Evolutionary conservation across 2,797 vertebrate genomes (phyloP).

Genomic region (Argya squamiceps): DNA sequence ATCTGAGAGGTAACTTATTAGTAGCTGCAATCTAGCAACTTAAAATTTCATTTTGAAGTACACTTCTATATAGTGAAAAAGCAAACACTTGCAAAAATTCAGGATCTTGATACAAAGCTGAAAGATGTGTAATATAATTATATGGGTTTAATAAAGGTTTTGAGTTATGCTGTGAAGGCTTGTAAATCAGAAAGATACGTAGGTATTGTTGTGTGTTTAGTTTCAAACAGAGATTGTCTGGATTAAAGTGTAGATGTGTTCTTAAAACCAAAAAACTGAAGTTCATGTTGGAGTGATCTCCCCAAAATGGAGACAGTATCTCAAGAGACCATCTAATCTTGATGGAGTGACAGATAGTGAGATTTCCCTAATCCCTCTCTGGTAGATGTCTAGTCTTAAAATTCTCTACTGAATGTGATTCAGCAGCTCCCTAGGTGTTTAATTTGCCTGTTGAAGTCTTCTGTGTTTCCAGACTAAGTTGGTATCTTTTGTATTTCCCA

Average conservation of each 20-base stretch:
- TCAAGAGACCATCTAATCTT: not conserved
- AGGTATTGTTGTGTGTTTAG: not conserved
- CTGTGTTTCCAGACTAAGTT: not conserved
- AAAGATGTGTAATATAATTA: not conserved
- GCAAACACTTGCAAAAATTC: not conserved
- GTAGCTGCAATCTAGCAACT: not conserved
- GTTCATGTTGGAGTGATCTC: not conserved
- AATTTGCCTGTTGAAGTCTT: not conserved
- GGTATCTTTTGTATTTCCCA: not conserved
- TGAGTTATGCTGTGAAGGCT: not conserved
- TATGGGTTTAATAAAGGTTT: not conserved
- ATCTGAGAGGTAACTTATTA: not conserved
- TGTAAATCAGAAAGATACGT: not conserved
- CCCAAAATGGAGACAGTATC: not conserved
- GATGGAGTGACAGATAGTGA: not conserved
- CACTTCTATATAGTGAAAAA: not conserved
- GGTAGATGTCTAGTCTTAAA: not conserved
- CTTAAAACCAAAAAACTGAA: not conserved
- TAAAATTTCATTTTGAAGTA: not conserved
- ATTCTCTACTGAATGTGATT: not conserved
- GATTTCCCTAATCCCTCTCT: not conserved
- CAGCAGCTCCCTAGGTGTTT: not conserved
- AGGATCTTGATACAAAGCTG: not conserved
- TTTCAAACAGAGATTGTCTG: not conserved
- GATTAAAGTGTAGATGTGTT: not conserved